These are phyloP conservation scores for Elysia chlorotica DNA, from an alignment of 1,140 invertebrate genomes.

Conservation along the genomic window DNA sequence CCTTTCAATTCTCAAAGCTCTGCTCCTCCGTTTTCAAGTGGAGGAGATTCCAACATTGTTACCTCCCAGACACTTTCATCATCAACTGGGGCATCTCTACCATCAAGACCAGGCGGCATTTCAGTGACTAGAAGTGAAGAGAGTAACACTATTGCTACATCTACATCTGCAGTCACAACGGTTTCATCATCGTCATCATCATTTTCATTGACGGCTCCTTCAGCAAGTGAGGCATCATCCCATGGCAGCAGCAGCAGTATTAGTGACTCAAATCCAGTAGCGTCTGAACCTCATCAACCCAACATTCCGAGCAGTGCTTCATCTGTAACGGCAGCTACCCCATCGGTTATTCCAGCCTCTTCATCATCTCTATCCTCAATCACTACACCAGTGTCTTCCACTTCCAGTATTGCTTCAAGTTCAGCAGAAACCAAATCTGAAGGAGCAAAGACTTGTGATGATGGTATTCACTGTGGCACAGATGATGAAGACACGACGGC, in stretches of 20 bases:
- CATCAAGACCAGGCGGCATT: too few species aligned
- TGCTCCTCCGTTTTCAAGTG: too few species aligned
- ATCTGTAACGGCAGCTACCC: neutral
- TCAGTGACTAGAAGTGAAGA: too few species aligned
- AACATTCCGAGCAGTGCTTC: too few species aligned
- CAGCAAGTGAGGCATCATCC: neutral
- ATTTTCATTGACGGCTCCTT: neutral
- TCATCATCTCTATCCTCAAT: constrained; percentile 1
- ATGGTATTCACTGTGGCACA: constrained; percentile 30
- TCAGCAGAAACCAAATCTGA: neutral
- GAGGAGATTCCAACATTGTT: too few species aligned
- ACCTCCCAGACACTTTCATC: too few species aligned
- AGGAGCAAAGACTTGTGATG: constrained; percentile 16
- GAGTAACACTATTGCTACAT: too few species aligned
- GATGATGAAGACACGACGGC: constrained; percentile 25
- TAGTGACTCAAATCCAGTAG: too few species aligned
- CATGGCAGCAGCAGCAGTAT: neutral
- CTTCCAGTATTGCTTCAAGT: neutral
- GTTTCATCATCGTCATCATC: neutral
- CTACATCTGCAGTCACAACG: too few species aligned
- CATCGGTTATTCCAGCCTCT: neutral
- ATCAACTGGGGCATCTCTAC: too few species aligned
- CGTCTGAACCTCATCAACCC: too few species aligned
- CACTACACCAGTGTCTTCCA: neutral
- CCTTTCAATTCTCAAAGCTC: too few species aligned